Evolutionary conservation across 2,888 invertebrate species (phyloP).

Genomic region (Heliconius ethilla): DNA sequence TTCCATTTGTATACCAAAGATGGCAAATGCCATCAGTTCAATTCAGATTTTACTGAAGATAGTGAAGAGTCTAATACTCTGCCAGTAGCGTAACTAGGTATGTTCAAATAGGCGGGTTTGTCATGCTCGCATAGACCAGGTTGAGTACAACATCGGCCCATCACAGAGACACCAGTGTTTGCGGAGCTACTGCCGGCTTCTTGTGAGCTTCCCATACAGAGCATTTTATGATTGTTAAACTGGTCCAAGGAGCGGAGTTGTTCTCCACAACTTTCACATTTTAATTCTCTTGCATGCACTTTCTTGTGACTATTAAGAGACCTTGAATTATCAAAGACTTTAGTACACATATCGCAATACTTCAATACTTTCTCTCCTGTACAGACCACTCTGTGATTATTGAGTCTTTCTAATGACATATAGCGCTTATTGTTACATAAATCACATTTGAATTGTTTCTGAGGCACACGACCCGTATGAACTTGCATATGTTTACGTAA

Average conservation of each 20-base stretch:
- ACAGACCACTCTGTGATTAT: slow-evolving; percentile 79
- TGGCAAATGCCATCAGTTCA: slow-evolving; percentile 67
- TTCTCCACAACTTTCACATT: slow-evolving; percentile 79
- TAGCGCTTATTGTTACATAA: slow-evolving; percentile 80
- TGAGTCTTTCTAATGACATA: slow-evolving; percentile 79
- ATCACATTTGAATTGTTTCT: slow-evolving; percentile 81
- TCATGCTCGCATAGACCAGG: slow-evolving; percentile 80
- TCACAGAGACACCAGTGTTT: slow-evolving; percentile 49
- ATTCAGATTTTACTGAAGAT: slow-evolving; percentile 75
- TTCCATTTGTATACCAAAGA: slow-evolving; percentile 34
- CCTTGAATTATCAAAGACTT: slow-evolving; percentile 80
- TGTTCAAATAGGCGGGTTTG: slow-evolving; percentile 78
- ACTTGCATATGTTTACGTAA: slow-evolving; percentile 81
- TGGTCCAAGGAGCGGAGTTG: slow-evolving; percentile 79
- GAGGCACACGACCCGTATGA: slow-evolving; percentile 79
- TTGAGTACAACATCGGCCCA: slow-evolving; percentile 74
- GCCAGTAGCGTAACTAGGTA: slow-evolving; percentile 76
- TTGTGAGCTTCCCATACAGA: slow-evolving; percentile 67
- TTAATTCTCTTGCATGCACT: slow-evolving; percentile 79
- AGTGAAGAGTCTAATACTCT: slow-evolving; percentile 76
- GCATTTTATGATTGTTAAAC: slow-evolving; percentile 77
- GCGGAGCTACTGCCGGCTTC: slow-evolving; percentile 62
- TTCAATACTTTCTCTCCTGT: slow-evolving; percentile 79
- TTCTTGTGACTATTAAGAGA: slow-evolving; percentile 80
- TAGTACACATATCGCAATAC: slow-evolving; percentile 81